A percentile compares a stretch with the other conserved stretches of the same genome.
Conservation (phyloP, 2,113 vertebrate genomes). For the Heterocephalus glaber region DNA sequence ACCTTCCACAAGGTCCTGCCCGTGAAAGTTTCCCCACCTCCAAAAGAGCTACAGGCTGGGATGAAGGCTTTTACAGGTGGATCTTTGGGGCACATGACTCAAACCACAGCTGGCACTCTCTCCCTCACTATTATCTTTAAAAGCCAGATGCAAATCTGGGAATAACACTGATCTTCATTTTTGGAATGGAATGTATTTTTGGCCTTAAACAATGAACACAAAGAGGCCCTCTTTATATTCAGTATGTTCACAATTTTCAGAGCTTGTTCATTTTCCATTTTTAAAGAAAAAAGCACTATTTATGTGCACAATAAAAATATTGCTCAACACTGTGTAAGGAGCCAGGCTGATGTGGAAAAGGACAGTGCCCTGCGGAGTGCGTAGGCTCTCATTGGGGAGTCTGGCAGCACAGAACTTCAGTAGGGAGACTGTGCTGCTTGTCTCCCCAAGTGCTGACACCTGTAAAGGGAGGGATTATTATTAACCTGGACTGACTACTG, state of each 20-base stretch:
- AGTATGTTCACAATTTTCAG: background rate
- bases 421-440: background rate
- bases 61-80: background rate
- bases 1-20: background rate
- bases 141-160: background rate
- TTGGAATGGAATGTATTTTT: background rate
- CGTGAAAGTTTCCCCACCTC: background rate
- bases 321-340: background rate
- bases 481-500: conserved; percentile 4
- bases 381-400: conserved; percentile 6
- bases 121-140: conserved; percentile 7
- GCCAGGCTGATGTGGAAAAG: background rate
- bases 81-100: background rate
- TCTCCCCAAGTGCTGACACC: background rate
- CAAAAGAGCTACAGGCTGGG: background rate
- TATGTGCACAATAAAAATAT: conserved; percentile 25
- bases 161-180: conserved; percentile 34
- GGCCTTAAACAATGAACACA: conserved; percentile 32
- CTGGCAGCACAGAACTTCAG: background rate
- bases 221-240: background rate
- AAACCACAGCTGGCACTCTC: background rate
- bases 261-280: conserved; percentile 2
- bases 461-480: conserved; percentile 10
- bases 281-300: conserved; percentile 43
- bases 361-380: background rate